A percentile compares a stretch with the other conserved stretches of the same genome.
Conservation (phyloP, 2,888 invertebrate species). For the Caenorhabditis sp. region DNA sequence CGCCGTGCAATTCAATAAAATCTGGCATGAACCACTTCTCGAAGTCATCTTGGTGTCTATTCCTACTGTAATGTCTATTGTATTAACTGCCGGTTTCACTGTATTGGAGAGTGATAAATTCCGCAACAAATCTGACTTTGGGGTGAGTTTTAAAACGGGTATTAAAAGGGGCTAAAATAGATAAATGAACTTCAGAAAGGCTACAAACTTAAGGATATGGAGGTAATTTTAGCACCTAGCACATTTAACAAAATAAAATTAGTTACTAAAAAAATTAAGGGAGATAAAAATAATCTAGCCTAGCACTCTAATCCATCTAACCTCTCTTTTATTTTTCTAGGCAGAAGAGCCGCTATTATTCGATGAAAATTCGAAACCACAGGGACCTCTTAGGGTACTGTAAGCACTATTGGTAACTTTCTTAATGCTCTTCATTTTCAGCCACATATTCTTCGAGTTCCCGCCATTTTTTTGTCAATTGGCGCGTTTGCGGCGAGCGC, state of each 20-base stretch:
- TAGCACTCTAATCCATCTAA: too few relatives aligned
- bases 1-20: constrained; percentile 42
- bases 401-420: neutral
- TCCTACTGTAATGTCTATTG: constrained; percentile 32
- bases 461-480: constrained; percentile 36
- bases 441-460: constrained; percentile 34
- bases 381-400: constrained; percentile 24
- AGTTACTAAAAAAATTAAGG: too few relatives aligned
- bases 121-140: constrained; percentile 22
- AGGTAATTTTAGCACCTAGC: too few relatives aligned
- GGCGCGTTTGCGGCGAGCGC: constrained; percentile 42
- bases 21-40: constrained; percentile 49
- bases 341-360: neutral
- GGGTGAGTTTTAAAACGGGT: constrained; percentile 24
- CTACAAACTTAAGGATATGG: too few relatives aligned
- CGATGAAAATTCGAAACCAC: constrained; percentile 23
- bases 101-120: constrained; percentile 14
- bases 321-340: neutral
- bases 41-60: constrained; percentile 37
- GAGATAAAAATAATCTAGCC: too few relatives aligned
- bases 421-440: constrained; percentile 16
- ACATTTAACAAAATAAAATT: too few relatives aligned
- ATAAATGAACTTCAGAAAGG: neutral
- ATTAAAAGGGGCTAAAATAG: neutral
- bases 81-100: constrained; percentile 16